Percentiles rank a stretch among this genome's conserved stretches.
Evolutionary conservation across 2,113 vertebrate species (phyloP).

Genomic region (Sus scrofa): T2T-Sscrofa CM000814.6:83647501-83648000

Average conservation of each 20-base stretch:
- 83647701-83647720: too few species aligned
- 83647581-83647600: neutral
- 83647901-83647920: neutral
- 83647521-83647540: neutral
- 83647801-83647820: too few species aligned
- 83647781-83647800: too few species aligned
- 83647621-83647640: too few species aligned
- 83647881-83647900: neutral
- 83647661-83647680: too few species aligned
- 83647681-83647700: too few species aligned
- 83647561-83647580: neutral
- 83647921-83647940: neutral
- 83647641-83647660: too few species aligned
- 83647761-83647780: too few species aligned
- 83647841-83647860: neutral
- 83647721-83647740: too few species aligned
- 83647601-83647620: neutral
- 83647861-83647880: constrained; percentile 10
- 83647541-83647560: neutral
- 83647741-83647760: too few species aligned
- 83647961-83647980: neutral
- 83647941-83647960: neutral
- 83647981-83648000: neutral
- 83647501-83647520: neutral
- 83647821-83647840: too few species aligned